Evolutionary conservation across 2,113 vertebrate species (phyloP), one percentile per base, ranked within the genome.

Genomic region (Chauna torquata): DNA sequence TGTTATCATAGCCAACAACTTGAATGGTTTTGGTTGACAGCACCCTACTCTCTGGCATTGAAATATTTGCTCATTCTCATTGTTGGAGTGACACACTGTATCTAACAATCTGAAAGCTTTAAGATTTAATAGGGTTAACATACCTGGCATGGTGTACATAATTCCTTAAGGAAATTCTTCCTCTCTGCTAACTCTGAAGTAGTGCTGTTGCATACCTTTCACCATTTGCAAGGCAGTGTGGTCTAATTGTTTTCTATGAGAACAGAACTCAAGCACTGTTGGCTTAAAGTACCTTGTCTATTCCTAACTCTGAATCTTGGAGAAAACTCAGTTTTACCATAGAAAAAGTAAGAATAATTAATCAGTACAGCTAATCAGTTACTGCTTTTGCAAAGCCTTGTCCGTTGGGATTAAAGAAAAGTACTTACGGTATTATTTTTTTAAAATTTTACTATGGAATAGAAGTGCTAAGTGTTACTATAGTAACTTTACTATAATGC

Each of bases 81-180:
- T 89, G 24, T 62, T 94, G 72, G 66, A 52, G 57, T 16, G 32
- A 52, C 27, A 52, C 4, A 5, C 22, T 76, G 3, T 23, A 62
- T 10, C 70, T 80, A 92, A 50, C 38, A 77, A 61, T 74, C 12
- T 54, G 27, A 79, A 91, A 86, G 32, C 10, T 40, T 71, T 64
- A 61, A 69, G 82, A 72, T 19, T 57, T 82, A 71, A 70, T 47
- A 71, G 45, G 76, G 54, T 95, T 92, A 58, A 58, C 57, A 27
- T n/a, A 68, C 28, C 34, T 92, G 59, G 20, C 34, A 54, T 19
- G 24, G 20, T 59, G 28, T 40, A n/a, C 28, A 11, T 36, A 76
- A 61, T 86, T 88, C 69, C 79, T 81, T 76, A 52, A 82, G 81
- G 87, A 87, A 94, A 72, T 93, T 75, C 47, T 88, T 72, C 69